Percentiles rank a stretch among this genome's conserved stretches.
Evolutionary conservation across 2,888 invertebrate genomes (phyloP).

Genomic region (Caenorhabditis sp.): DNA sequence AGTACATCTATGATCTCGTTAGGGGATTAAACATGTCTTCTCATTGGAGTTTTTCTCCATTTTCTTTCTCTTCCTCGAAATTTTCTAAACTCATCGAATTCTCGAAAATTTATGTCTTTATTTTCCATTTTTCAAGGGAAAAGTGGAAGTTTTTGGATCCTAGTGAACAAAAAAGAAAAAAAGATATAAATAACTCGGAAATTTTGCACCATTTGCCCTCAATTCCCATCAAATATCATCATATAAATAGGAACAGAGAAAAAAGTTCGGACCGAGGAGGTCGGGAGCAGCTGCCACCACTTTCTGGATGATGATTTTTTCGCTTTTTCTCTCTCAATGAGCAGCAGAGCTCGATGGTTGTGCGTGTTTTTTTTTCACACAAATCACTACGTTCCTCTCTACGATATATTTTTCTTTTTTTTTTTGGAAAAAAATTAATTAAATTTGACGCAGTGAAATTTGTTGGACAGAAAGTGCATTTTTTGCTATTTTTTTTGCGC

Average conservation of each 20-base stretch:
- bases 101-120: too few relatives aligned
- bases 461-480: not conserved
- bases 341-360: not conserved
- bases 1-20: too few relatives aligned
- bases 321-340: not conserved
- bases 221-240: not conserved
- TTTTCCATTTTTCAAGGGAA: too few relatives aligned
- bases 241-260: not conserved
- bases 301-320: not conserved
- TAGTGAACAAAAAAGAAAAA: too few relatives aligned
- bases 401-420: not conserved
- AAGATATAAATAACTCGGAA: not conserved
- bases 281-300: not conserved
- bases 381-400: not conserved
- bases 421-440: not conserved
- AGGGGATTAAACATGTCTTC: too few relatives aligned
- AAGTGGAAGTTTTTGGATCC: too few relatives aligned
- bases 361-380: slow-evolving; percentile 6
- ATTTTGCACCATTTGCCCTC: not conserved
- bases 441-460: not conserved
- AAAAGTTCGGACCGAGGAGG: not conserved
- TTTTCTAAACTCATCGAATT: too few relatives aligned
- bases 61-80: too few relatives aligned
- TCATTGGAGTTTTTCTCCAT: too few relatives aligned
- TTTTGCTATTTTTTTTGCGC: not conserved